Evolutionary conservation across 1,140 invertebrate species (phyloP).

Genomic region (Leptinotarsa lineolata): DNA sequence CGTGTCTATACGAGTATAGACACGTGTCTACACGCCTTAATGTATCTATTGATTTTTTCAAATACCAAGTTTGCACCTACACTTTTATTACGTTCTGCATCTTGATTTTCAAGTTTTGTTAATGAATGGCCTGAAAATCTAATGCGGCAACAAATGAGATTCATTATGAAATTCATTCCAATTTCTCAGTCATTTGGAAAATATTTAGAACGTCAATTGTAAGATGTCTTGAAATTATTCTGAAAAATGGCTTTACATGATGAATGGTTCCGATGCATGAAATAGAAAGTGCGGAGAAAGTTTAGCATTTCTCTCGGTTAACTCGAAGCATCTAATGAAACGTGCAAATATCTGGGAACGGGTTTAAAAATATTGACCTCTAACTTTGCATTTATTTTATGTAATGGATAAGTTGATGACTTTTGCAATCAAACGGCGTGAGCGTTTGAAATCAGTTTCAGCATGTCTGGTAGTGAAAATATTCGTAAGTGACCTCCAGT

Average conservation of each 20-base stretch:
- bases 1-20: too few relatives aligned
- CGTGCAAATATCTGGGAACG: background rate
- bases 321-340: background rate
- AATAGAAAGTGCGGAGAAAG: conserved; percentile 5
- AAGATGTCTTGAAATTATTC: background rate
- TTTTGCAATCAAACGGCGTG: too few relatives aligned
- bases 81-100: too few relatives aligned
- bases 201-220: background rate
- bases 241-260: background rate
- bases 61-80: too few relatives aligned
- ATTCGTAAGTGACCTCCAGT: too few relatives aligned
- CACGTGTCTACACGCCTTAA: too few relatives aligned
- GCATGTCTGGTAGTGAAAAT: too few relatives aligned
- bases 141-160: background rate
- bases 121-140: background rate
- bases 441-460: too few relatives aligned
- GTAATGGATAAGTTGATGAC: background rate
- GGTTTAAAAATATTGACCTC: background rate
- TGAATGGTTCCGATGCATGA: background rate
- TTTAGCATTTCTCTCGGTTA: background rate
- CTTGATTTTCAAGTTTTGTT: too few relatives aligned
- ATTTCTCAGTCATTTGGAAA: background rate
- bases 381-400: background rate
- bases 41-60: too few relatives aligned
- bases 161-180: background rate